Conservation (phyloP, 2,888 invertebrate genomes). For the Agrochola litura region DNA sequence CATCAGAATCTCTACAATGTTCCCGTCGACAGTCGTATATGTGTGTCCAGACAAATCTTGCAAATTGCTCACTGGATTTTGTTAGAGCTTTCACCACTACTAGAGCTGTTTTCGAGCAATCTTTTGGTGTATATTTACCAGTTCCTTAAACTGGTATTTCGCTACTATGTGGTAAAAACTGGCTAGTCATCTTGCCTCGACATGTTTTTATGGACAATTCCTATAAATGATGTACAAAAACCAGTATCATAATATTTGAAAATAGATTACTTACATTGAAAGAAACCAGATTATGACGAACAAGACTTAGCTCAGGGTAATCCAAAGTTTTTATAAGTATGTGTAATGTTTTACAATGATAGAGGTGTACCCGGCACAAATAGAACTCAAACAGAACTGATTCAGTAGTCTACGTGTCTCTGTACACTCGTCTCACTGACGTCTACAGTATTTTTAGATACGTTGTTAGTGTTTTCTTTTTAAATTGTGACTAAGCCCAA, state of each 20-base stretch:
- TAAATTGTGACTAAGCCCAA: slow-evolving; percentile 39
- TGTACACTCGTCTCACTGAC: slow-evolving; percentile 55
- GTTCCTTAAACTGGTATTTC: background rate
- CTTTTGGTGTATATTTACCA: slow-evolving; percentile 22
- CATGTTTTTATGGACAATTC: background rate
- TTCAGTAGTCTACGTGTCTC: slow-evolving; percentile 41
- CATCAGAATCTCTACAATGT: background rate
- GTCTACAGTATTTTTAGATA: slow-evolving; percentile 62
- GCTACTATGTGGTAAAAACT: background rate
- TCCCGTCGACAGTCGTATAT: slow-evolving; percentile 9
- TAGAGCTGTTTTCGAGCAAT: slow-evolving; percentile 17
- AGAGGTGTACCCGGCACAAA: slow-evolving; percentile 27
- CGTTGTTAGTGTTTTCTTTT: slow-evolving; percentile 46
- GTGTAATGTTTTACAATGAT: slow-evolving; percentile 18
- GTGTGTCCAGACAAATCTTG: slow-evolving; percentile 41
- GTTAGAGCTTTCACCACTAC: slow-evolving; percentile 27
- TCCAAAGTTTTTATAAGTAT: background rate
- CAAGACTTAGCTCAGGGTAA: too few species aligned
- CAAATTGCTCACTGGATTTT: slow-evolving; percentile 42
- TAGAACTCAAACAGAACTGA: slow-evolving; percentile 43
- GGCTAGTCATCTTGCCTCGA: background rate
- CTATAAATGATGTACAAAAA: background rate
- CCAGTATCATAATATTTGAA: background rate
- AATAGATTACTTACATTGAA: background rate
- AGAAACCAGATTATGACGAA: background rate